phyloP scores from a whole-genome alignment of 2,113 vertebrate genomes.

The Cynoglossus semilaevis region DNA sequence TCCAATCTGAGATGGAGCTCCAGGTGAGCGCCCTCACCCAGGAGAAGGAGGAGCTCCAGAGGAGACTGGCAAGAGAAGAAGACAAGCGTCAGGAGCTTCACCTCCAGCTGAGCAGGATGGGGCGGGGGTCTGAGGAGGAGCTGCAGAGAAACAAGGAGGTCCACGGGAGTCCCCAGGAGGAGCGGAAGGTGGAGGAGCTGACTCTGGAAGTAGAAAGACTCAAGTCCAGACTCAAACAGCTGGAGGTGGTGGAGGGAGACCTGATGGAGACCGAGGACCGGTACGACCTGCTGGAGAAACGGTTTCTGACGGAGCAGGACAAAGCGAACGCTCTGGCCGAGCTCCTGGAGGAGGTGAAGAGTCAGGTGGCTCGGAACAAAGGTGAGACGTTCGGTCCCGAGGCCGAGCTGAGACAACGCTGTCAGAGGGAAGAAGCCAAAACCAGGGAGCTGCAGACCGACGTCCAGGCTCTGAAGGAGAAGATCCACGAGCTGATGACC shows the following conservation, averaged over 20 bases:
- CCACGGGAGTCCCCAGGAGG: constrained; percentile 74
- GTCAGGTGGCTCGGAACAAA: constrained; percentile 88
- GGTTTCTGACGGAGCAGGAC: constrained; percentile 90
- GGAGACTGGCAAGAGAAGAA: constrained; percentile 81
- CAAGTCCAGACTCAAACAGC: constrained; percentile 86
- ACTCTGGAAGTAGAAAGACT: constrained; percentile 87
- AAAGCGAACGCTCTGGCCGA: constrained; percentile 88
- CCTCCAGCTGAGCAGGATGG: constrained; percentile 78
- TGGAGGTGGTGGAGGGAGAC: constrained; percentile 94
- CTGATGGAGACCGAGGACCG: constrained; percentile 96
- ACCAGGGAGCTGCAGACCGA: constrained; percentile 85
- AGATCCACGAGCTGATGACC: constrained; percentile 96
- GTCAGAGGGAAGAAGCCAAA: constrained; percentile 86
- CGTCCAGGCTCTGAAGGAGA: constrained; percentile 92
- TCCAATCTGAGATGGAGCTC: constrained; percentile 92
- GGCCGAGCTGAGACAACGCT: constrained; percentile 83
- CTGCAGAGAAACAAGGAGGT: constrained; percentile 66
- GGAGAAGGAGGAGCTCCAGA: constrained; percentile 84
- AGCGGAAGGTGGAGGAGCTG: constrained; percentile 86
- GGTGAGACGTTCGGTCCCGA: constrained; percentile 86
- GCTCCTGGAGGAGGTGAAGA: constrained; percentile 88
- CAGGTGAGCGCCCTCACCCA: constrained; percentile 80
- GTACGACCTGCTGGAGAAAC: constrained; percentile 91
- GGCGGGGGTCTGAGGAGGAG: constrained; percentile 82
- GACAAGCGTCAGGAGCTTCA: constrained; percentile 82